Evolutionary conservation across 2,113 vertebrate species (phyloP).

Genomic region (Trogon melanurus): DNA sequence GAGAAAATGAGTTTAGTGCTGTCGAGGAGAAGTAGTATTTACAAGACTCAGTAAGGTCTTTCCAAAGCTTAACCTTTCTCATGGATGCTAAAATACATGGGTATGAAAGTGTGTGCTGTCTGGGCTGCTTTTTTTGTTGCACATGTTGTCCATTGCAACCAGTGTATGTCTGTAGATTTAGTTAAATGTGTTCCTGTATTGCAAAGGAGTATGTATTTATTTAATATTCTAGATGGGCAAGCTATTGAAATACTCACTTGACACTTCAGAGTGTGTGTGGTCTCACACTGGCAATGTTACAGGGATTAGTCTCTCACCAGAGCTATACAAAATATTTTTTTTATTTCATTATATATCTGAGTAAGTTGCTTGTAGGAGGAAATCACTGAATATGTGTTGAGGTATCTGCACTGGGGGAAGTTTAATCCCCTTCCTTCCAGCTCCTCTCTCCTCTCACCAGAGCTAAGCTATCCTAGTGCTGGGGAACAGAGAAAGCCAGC

Average conservation of each 20-base stretch:
- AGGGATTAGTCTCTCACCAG: not conserved
- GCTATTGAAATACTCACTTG: not conserved
- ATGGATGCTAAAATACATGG: not conserved
- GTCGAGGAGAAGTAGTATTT: constrained; percentile 1
- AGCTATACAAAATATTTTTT: not conserved
- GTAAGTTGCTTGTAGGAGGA: not conserved
- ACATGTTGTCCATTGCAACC: not conserved
- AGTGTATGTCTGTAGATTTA: not conserved
- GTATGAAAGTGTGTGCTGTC: not conserved
- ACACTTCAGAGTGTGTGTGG: not conserved
- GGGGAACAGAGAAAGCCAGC: not conserved
- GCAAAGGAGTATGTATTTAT: not conserved
- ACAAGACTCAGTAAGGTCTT: not conserved
- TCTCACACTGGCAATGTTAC: not conserved
- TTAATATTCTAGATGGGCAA: not conserved
- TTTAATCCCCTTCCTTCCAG: not conserved
- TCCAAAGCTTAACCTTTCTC: constrained; percentile 2
- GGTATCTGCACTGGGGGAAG: not conserved
- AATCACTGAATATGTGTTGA: not conserved
- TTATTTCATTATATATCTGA: not conserved
- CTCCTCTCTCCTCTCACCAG: not conserved
- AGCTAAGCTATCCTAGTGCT: not conserved
- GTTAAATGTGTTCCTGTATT: not conserved
- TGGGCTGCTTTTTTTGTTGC: not conserved
- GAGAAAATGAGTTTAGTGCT: not conserved